Evolutionary conservation across 92 coral and sea anemone genomes (phyloP).

Genomic region (Nematostella vectensis): DNA sequence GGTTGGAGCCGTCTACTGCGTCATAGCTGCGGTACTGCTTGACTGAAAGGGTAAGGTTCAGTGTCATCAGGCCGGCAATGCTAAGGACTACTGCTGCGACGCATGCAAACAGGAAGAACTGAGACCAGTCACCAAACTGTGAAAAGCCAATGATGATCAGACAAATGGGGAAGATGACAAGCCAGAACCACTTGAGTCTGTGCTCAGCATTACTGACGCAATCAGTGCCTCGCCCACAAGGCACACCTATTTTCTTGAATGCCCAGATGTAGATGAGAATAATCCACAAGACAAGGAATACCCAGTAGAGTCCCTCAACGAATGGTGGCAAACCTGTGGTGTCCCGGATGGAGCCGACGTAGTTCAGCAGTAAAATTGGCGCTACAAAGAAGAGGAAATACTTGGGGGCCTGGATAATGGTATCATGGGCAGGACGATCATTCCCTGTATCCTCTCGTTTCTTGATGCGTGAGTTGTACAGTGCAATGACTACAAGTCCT

Average conservation of each 20-base stretch:
- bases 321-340: constrained; percentile 65
- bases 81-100: constrained; percentile 65
- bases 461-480: constrained; percentile 61
- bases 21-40: constrained; percentile 12
- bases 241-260: constrained; percentile 53
- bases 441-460: constrained; percentile 14
- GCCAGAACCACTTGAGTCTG: constrained; percentile 55
- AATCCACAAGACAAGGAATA: constrained; percentile 58
- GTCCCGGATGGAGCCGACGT: constrained; percentile 80
- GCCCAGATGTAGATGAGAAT: constrained; percentile 70
- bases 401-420: constrained; percentile 75
- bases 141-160: constrained; percentile 61
- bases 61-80: constrained; percentile 53
- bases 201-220: constrained; percentile 21
- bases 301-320: constrained; percentile 66
- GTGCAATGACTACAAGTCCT: constrained; percentile 74
- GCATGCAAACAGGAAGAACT: constrained; percentile 89
- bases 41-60: constrained; percentile 30
- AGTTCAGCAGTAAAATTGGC: constrained; percentile 78
- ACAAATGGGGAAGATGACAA: constrained; percentile 68
- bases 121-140: constrained; percentile 70
- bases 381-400: constrained; percentile 88
- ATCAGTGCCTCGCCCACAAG: constrained; percentile 18
- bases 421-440: constrained; percentile 38
- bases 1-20: neutral